These are phyloP conservation scores for Crax fasciolata DNA, from an alignment of 2,797 vertebrate genomes.

Conservation along the genomic window DNA sequence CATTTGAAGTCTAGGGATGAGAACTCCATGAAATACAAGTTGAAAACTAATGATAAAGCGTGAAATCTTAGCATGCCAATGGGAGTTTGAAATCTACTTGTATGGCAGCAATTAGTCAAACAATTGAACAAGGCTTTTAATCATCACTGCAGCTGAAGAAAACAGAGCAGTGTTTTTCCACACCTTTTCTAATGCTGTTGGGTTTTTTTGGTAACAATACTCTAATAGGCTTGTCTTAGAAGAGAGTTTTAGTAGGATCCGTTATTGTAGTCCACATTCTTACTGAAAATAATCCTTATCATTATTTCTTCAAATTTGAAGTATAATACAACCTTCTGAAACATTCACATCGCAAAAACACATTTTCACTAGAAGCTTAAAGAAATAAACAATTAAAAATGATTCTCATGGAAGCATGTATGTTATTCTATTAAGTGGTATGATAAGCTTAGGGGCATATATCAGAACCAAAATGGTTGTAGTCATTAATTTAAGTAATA, in stretches of 20 bases:
- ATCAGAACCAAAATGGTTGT: conserved; percentile 83
- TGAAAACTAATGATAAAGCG: neutral
- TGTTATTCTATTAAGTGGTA: conserved; percentile 82
- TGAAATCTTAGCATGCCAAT: neutral
- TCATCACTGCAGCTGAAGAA: neutral
- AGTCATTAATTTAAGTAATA: conserved; percentile 86
- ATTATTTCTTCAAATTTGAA: conserved; percentile 57
- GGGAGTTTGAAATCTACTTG: neutral
- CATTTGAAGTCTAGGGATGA: conserved; percentile 2
- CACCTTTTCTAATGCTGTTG: neutral
- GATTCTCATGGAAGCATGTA: conserved; percentile 65
- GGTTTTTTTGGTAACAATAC: neutral
- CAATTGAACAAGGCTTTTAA: conserved; percentile 18
- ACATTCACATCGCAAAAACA: conserved; percentile 58
- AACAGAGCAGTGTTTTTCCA: neutral
- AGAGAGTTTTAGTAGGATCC: neutral
- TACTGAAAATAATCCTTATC: conserved; percentile 14
- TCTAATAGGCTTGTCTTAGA: neutral
- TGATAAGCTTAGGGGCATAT: conserved; percentile 81
- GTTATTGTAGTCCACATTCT: conserved; percentile 7
- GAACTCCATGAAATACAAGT: neutral
- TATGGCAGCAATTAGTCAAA: neutral
- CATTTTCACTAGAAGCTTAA: conserved; percentile 71
- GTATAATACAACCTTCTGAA: conserved; percentile 60
- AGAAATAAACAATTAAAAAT: conserved; percentile 80